Evolutionary conservation across 37 sponge, comb jelly and placozoan genomes (phyloP).

Genomic region (Oopsacas minuta): DNA sequence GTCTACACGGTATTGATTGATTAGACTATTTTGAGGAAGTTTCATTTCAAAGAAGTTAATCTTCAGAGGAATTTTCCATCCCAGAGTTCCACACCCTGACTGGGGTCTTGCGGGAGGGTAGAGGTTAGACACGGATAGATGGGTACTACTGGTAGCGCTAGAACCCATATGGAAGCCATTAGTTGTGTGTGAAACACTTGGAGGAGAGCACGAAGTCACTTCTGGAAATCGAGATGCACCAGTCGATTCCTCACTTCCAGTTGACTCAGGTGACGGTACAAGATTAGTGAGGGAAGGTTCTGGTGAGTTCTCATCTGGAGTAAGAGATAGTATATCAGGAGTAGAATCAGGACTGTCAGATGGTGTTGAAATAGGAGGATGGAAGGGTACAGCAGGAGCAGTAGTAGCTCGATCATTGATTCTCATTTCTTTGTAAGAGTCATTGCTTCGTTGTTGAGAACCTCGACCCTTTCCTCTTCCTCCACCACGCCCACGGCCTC

Average conservation of each 20-base stretch:
- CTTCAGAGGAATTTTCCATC: not conserved
- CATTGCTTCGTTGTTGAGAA: not conserved
- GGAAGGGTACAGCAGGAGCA: not conserved
- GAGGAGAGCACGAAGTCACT: not conserved
- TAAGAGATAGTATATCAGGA: not conserved
- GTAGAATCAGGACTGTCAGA: not conserved
- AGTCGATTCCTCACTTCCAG: not conserved
- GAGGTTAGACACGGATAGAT: not conserved
- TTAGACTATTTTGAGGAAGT: not conserved
- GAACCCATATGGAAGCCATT: not conserved
- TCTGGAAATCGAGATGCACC: not conserved
- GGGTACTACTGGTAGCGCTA: not conserved
- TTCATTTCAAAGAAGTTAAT: not conserved
- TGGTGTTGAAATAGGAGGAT: not conserved
- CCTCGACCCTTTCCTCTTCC: not conserved
- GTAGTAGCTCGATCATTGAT: not conserved
- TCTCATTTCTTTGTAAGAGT: not conserved
- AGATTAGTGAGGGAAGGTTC: not conserved
- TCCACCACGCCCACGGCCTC: not conserved
- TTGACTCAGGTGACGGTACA: not conserved
- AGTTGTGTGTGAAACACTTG: not conserved
- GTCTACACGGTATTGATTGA: not conserved
- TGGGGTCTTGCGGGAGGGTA: not conserved
- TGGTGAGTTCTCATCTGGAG: not conserved
- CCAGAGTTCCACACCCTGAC: not conserved